A percentile compares a stretch with the other conserved stretches of the same genome.
phyloP scores from a whole-genome alignment of 2,888 invertebrate genomes.

The Temnothorax ravouxi region DNA sequence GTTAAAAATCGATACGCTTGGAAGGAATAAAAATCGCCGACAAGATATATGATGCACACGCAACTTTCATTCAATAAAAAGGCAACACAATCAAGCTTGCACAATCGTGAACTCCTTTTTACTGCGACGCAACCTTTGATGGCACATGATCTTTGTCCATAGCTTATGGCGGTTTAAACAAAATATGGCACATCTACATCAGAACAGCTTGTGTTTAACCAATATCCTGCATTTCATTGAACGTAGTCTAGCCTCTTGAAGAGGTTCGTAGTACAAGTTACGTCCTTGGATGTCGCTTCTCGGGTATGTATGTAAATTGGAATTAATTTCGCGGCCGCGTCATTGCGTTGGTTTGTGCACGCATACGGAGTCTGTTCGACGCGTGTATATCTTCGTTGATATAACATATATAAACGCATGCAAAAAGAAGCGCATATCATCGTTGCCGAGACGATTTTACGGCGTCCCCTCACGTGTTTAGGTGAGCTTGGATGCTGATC shows the following conservation, averaged over 20 bases:
- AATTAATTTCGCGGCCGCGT: conserved; percentile 53
- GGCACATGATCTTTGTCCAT: neutral
- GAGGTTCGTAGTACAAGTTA: conserved; percentile 2
- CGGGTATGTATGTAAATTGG: conserved; percentile 50
- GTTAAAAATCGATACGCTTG: conserved; percentile 10
- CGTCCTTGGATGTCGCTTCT: conserved; percentile 46
- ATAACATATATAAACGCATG: neutral
- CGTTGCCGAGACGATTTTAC: neutral
- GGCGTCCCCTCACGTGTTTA: conserved; percentile 27
- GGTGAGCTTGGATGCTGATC: conserved; percentile 42
- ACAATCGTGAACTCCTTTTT: neutral
- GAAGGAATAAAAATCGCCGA: neutral
- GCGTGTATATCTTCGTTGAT: conserved; percentile 11
- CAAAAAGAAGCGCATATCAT: neutral
- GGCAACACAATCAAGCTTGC: neutral
- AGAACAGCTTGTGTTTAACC: conserved; percentile 20
- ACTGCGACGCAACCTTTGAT: neutral
- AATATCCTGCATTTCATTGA: conserved; percentile 47
- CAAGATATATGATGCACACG: too few species aligned
- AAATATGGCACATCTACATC: conserved; percentile 33
- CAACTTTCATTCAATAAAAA: neutral
- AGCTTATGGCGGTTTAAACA: conserved; percentile 3
- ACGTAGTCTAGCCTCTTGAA: conserved; percentile 37
- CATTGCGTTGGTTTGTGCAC: conserved; percentile 31
- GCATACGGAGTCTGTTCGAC: conserved; percentile 30